Evolutionary conservation across 2,888 invertebrate genomes (phyloP).

Genomic region (Scaptomyza caliginosa): DNA sequence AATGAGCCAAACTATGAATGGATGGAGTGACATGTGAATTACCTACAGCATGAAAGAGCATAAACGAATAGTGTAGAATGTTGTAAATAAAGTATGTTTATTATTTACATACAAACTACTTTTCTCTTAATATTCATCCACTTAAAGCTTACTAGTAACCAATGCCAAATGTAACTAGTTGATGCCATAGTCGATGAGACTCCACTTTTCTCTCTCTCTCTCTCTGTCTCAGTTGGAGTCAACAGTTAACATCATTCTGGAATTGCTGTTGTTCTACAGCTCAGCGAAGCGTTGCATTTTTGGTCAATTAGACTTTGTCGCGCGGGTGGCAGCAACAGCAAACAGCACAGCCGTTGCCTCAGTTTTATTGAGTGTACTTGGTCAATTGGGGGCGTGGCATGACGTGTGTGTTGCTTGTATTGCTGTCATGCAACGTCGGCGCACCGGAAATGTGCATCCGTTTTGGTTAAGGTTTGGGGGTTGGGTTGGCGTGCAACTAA

Average conservation of each 20-base stretch:
- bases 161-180: too few species aligned
- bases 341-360: constrained; percentile 17
- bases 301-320: constrained; percentile 78
- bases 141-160: too few species aligned
- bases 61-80: background rate
- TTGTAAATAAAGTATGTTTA: background rate
- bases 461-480: constrained; percentile 42
- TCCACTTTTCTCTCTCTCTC: background rate
- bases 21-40: constrained; percentile 8
- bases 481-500: constrained; percentile 32
- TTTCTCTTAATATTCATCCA: too few species aligned
- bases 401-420: constrained; percentile 25
- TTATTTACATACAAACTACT: too few species aligned
- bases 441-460: constrained; percentile 70
- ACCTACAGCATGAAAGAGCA: constrained; percentile 9
- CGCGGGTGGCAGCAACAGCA: constrained; percentile 62
- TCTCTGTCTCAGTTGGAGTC: background rate
- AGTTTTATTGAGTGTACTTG: constrained; percentile 31
- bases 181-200: constrained; percentile 6
- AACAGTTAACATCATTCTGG: constrained; percentile 33
- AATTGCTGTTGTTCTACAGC: constrained; percentile 46
- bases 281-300: constrained; percentile 73
- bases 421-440: constrained; percentile 72
- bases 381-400: constrained; percentile 58
- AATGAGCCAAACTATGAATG: constrained; percentile 53